Evolutionary conservation across 2,888 invertebrate species (phyloP), one percentile per base, ranked within the genome.

Genomic region (Aelia acuminata): DNA sequence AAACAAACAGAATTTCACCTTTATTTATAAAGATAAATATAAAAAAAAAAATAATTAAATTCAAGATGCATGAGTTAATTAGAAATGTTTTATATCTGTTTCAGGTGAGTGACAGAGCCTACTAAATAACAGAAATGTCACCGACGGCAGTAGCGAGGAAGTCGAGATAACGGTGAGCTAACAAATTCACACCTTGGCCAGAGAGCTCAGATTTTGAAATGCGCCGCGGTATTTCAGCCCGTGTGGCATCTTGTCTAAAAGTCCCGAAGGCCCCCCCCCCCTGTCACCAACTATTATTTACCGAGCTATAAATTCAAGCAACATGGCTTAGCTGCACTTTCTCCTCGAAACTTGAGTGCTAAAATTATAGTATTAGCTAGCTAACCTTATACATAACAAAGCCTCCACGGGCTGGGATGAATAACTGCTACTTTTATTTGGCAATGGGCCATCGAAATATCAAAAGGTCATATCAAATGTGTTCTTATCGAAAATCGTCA

Each of bases 381-480:
- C 18, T 35, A 70, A 70, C 63, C 63, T 70, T 70, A 70, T 70
- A 70, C 63, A 70, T 70, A 70, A 70, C 63, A 70, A 70, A 70
- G 43, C n/a, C n/a, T n/a, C n/a, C n/a, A n/a, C n/a, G n/a, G n/a
- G 63, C 18, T 70, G 31, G 35, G 63, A 2, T 35, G 31, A 70
- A 35, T 70, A 1, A 70, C 63, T 70, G 63, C 35, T 35, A 7
- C 35, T 70, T 70, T 22, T 70, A 70, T 70, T 70, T 70, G 63
- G 63, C 35, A 70, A 70, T 35, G 31, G 35, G 31, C 35, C 15
- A 13, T 35, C 7, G 5, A 70, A 70, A 70, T 70, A 70, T 31
- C 63, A 70, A 70, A 70, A 70, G 63, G 63, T 70, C 63, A 35
- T 7, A 70, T 31, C 43, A 43, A 18, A 35, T 18, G 18, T 35